Conservation (phyloP, 2,113 vertebrate genomes). For the Tenrec ecaudatus region DNA sequence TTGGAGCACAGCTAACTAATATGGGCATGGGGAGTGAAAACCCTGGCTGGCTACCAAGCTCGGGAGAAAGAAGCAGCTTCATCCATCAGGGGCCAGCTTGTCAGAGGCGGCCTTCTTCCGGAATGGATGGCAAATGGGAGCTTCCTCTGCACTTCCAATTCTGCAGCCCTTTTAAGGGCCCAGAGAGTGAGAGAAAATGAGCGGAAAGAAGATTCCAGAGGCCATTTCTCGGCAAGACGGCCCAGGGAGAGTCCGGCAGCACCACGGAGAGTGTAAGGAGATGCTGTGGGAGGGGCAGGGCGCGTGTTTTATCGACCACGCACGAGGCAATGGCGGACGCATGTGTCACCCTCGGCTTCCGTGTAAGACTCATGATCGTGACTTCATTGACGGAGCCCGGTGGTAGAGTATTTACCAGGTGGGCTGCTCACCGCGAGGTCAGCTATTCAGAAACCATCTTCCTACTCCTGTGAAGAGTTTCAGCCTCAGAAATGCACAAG, state of each 20-base stretch:
- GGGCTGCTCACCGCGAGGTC: too few species aligned
- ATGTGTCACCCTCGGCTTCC: neutral
- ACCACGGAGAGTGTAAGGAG: accelerated
- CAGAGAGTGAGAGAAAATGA: neutral
- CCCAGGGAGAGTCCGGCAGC: neutral
- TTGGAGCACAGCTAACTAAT: neutral
- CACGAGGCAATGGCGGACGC: neutral
- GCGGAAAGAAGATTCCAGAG: neutral
- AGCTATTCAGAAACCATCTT: too few species aligned
- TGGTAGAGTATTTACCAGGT: too few species aligned
- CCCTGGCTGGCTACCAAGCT: neutral
- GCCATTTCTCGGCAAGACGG: neutral
- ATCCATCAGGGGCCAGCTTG: neutral
- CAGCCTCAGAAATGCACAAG: too few species aligned
- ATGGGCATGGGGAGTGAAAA: neutral
- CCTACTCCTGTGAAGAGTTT: too few species aligned
- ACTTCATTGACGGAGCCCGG: neutral
- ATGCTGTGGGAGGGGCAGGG: neutral
- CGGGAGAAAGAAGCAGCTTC: neutral
- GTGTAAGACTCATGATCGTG: too few species aligned
- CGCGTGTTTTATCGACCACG: neutral
- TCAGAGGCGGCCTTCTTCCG: neutral
- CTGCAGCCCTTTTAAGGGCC: neutral
- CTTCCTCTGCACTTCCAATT: neutral
- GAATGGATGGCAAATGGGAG: neutral